These are phyloP conservation scores for Arnoldichthys spilopterus DNA, from an alignment of 2,797 vertebrate species.

Conservation along the genomic window DNA sequence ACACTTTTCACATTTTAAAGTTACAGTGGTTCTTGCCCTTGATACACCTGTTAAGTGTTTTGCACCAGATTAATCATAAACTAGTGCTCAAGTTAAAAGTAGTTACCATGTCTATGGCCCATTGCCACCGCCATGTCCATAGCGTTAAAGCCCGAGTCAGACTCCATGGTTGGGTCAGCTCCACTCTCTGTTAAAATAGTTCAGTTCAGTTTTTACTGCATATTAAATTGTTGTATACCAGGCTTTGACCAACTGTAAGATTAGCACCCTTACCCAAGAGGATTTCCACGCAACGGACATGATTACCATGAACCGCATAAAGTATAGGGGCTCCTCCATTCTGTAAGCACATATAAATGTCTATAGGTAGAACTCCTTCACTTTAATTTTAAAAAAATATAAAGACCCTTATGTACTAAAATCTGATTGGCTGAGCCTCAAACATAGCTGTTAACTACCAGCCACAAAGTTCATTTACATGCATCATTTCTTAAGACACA, in stretches of 20 bases:
- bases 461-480: no score
- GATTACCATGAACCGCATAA: slow-evolving; percentile 97
- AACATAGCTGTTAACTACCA: no score
- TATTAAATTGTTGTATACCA: not conserved
- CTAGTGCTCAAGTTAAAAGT: not conserved
- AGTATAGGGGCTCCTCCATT: slow-evolving; percentile 97
- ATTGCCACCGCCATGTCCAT: slow-evolving; percentile 98
- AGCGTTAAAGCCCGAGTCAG: slow-evolving; percentile 95
- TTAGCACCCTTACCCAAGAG: slow-evolving; percentile 84
- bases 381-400: not conserved
- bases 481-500: no score
- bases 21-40: no score
- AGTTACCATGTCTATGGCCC: slow-evolving; percentile 92
- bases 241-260: not conserved
- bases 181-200: slow-evolving; percentile 84
- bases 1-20: no score
- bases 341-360: slow-evolving; percentile 72
- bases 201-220: not conserved
- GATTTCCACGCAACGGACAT: slow-evolving; percentile 96
- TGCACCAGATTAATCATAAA: not conserved
- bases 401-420: no score
- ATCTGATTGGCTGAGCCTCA: no score
- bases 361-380: not conserved
- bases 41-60: not conserved
- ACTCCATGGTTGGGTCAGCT: slow-evolving; percentile 94